A percentile compares a stretch with the other conserved stretches of the same genome.
These are phyloP conservation scores for Peromyscus melanophrys DNA, from an alignment of 2,797 vertebrate species.

Conservation along the genomic window DNA sequence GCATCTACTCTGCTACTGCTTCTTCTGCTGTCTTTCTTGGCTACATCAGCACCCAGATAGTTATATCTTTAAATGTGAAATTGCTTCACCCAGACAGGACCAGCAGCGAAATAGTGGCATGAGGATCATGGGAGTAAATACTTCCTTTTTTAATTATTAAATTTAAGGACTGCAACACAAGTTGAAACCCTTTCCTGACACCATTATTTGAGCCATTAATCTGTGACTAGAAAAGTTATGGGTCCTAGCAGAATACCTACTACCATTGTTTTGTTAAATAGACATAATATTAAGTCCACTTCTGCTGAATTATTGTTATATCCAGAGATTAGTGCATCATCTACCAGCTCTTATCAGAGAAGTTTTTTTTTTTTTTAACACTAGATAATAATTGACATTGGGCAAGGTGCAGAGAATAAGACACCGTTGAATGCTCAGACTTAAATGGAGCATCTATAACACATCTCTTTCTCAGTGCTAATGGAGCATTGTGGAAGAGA, in stretches of 20 bases:
- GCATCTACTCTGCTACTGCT: background rate
- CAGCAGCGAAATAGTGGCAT: background rate
- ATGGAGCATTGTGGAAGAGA: background rate
- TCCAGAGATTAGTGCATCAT: background rate
- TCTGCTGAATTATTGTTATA: background rate
- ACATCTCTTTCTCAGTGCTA: no score
- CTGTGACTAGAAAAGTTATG: background rate
- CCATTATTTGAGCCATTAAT: no score
- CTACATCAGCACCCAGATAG: no score
- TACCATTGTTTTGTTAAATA: background rate
- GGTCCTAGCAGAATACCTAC: background rate
- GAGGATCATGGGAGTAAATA: background rate
- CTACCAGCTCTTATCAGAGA: background rate
- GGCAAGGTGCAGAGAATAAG: background rate
- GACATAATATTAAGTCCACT: background rate
- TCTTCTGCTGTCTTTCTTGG: background rate
- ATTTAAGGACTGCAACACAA: background rate
- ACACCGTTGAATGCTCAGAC: background rate
- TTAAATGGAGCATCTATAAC: background rate
- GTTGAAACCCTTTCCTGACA: background rate
- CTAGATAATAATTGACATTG: background rate
- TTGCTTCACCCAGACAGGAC: background rate
- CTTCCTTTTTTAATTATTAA: background rate
- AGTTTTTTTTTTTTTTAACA: background rate
- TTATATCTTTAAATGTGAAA: no score